Percentiles rank a stretch among this genome's conserved stretches.
Conservation (phyloP, 1,140 invertebrate genomes). For the Antheraea mylitta region DNA sequence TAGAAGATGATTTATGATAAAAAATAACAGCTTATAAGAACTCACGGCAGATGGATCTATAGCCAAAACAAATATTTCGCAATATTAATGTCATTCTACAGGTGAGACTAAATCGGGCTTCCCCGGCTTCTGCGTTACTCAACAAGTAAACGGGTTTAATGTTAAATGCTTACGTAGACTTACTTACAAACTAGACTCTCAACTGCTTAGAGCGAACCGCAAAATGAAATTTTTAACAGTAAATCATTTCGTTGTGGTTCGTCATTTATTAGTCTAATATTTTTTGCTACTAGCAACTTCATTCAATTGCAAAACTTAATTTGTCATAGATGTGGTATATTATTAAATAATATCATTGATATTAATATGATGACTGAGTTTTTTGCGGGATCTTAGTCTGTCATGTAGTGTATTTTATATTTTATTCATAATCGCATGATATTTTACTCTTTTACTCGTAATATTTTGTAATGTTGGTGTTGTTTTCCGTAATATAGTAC, state of each 20-base stretch:
- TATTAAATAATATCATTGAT: no score
- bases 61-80: slow-evolving; percentile 18
- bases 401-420: no score
- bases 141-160: slow-evolving; percentile 18
- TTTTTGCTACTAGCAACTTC: background rate
- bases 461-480: no score
- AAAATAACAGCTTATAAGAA: background rate
- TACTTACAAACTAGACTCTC: background rate
- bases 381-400: no score
- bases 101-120: slow-evolving; percentile 19
- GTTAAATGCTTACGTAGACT: background rate
- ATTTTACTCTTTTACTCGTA: no score
- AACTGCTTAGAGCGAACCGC: background rate
- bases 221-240: background rate
- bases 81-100: slow-evolving; percentile 16
- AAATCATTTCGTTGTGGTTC: background rate
- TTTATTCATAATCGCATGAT: no score
- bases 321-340: background rate
- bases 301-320: background rate
- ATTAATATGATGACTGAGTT: no score
- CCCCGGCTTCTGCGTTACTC: slow-evolving; percentile 22
- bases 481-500: no score
- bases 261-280: background rate
- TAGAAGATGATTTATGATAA: no score
- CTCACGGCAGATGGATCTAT: background rate